Evolutionary conservation across 2,888 invertebrate genomes (phyloP).

Genomic region (Cylloceria caligata): DNA sequence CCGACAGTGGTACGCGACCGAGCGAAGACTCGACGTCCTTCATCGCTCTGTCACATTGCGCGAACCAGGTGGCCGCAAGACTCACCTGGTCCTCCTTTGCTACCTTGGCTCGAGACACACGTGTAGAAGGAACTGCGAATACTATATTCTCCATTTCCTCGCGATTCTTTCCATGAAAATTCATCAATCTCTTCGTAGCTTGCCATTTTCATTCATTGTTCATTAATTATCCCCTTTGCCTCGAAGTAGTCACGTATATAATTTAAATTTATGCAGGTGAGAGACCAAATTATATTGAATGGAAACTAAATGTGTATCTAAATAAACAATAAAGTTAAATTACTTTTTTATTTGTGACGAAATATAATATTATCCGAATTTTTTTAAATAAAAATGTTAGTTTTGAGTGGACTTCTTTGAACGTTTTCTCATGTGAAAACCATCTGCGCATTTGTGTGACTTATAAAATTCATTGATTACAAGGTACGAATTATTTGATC

Average conservation of each 20-base stretch:
- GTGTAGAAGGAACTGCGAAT: constrained; percentile 31
- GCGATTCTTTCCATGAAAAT: constrained; percentile 30
- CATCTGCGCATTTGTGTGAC: neutral
- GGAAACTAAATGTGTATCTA: too few relatives aligned
- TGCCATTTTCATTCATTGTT: constrained; percentile 13
- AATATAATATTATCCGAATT: too few relatives aligned
- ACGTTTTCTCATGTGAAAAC: too few relatives aligned
- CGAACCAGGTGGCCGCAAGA: constrained; percentile 66
- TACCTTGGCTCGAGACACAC: constrained; percentile 56
- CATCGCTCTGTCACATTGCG: constrained; percentile 46
- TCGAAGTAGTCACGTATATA: neutral
- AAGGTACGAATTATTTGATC: neutral
- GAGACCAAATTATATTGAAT: too few relatives aligned
- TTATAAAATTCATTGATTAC: neutral
- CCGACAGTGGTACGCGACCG: constrained; percentile 51
- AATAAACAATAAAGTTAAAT: too few relatives aligned
- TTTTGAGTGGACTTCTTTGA: too few relatives aligned
- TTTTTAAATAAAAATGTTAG: too few relatives aligned
- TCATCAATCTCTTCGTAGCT: constrained; percentile 26
- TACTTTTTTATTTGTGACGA: too few relatives aligned
- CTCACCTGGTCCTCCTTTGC: constrained; percentile 65
- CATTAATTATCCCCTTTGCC: neutral
- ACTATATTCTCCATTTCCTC: constrained; percentile 21
- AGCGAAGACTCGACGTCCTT: constrained; percentile 41
- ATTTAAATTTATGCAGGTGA: too few relatives aligned